Conservation (phyloP, 1,140 invertebrate genomes). For the Holcopasites calliopsidis region DNA sequence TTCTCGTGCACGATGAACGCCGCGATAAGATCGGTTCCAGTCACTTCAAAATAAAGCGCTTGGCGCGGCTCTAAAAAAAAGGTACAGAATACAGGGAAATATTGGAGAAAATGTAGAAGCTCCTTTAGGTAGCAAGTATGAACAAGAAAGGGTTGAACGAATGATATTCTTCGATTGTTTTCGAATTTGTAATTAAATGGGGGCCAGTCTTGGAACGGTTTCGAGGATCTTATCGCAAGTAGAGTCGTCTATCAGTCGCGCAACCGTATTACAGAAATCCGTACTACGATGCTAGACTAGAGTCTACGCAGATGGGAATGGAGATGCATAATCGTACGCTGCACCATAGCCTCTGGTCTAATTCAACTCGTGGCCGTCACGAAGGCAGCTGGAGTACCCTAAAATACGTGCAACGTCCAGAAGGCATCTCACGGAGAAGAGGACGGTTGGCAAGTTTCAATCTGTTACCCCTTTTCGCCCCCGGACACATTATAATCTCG, state of each 20-base stretch:
- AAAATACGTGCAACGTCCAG: neutral
- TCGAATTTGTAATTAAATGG: neutral
- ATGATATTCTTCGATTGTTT: neutral
- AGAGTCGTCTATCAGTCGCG: neutral
- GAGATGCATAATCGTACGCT: slow-evolving; percentile 17
- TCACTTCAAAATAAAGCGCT: neutral
- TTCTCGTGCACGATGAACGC: neutral
- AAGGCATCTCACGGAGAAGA: neutral
- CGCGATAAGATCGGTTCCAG: slow-evolving; percentile 4
- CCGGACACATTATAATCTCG: neutral
- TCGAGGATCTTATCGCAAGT: neutral
- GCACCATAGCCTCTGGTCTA: neutral
- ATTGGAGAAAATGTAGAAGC: neutral
- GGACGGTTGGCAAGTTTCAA: neutral
- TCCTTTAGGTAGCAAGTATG: neutral
- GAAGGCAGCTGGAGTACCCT: slow-evolving; percentile 17
- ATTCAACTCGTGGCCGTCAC: neutral
- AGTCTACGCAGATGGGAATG: slow-evolving; percentile 8
- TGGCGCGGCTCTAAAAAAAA: neutral
- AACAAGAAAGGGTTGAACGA: neutral
- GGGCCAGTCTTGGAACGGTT: neutral
- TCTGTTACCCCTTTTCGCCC: neutral
- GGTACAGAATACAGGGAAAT: neutral
- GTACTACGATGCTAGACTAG: neutral
- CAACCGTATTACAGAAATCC: slow-evolving; percentile 7